These are phyloP conservation scores for Falco rusticolus DNA, from an alignment of 2,797 vertebrate genomes.

Conservation along the genomic window DNA sequence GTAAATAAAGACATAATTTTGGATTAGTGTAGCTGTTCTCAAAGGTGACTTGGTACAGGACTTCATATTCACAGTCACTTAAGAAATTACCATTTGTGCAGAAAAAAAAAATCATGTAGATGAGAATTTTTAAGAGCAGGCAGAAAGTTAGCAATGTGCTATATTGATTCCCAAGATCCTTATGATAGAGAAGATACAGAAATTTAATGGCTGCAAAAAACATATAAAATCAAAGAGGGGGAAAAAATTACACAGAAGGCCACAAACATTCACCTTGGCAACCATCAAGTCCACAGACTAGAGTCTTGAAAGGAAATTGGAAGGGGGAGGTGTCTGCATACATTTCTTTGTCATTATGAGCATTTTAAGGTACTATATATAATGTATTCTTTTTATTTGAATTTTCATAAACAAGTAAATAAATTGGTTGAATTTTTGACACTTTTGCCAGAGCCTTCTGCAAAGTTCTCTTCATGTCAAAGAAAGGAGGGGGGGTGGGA, in stretches of 20 bases:
- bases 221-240: background rate
- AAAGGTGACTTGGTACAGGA: background rate
- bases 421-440: constrained; percentile 25
- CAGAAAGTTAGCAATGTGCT: background rate
- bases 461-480: constrained; percentile 33
- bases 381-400: background rate
- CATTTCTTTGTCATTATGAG: constrained; percentile 1
- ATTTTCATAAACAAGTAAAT: constrained; percentile 35
- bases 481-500: background rate
- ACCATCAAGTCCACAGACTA: background rate
- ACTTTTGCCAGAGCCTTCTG: background rate
- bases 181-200: background rate
- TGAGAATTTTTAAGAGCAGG: background rate
- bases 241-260: background rate
- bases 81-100: background rate
- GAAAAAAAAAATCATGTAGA: background rate
- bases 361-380: background rate
- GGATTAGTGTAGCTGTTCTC: background rate
- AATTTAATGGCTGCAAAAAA: background rate
- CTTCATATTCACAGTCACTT: background rate
- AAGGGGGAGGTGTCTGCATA: background rate
- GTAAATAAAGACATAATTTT: background rate
- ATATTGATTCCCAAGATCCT: background rate
- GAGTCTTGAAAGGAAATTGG: background rate
- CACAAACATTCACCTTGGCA: constrained; percentile 35